Evolutionary conservation across 2,888 invertebrate genomes (phyloP).

Genomic region (Drosophila affinis): DNA sequence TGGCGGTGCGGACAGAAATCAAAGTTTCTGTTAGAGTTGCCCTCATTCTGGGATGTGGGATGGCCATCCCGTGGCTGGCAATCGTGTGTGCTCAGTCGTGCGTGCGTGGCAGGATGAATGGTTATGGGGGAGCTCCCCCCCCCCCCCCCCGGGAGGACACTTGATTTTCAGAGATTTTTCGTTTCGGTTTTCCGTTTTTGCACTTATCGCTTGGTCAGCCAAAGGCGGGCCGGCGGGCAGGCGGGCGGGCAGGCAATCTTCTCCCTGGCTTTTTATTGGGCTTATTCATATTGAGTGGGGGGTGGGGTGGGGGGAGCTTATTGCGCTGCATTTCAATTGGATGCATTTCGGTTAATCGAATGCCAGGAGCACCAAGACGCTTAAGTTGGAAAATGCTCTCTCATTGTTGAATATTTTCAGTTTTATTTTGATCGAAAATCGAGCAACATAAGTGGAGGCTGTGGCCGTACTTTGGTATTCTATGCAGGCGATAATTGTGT

Average conservation of each 20-base stretch:
- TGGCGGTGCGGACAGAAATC: constrained; percentile 43
- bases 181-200: constrained; percentile 7
- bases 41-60: background rate
- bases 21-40: constrained; percentile 44
- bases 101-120: constrained; percentile 29
- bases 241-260: background rate
- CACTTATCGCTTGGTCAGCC: constrained; percentile 12
- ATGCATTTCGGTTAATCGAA: constrained; percentile 23
- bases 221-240: constrained; percentile 11
- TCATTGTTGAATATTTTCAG: background rate
- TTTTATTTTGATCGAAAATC: background rate
- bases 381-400: background rate
- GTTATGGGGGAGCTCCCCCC: background rate
- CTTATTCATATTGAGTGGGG: constrained; percentile 23
- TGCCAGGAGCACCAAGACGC: background rate
- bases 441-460: no score
- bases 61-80: background rate
- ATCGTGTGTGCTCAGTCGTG: constrained; percentile 60
- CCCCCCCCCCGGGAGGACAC: background rate
- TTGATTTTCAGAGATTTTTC: background rate
- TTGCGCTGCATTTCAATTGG: constrained; percentile 20
- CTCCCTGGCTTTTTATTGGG: constrained; percentile 4
- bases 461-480: background rate
- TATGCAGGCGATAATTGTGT: background rate
- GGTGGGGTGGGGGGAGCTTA: background rate